These are phyloP conservation scores for Meta bourneti DNA, from an alignment of 2,888 invertebrate species.

Conservation along the genomic window DNA sequence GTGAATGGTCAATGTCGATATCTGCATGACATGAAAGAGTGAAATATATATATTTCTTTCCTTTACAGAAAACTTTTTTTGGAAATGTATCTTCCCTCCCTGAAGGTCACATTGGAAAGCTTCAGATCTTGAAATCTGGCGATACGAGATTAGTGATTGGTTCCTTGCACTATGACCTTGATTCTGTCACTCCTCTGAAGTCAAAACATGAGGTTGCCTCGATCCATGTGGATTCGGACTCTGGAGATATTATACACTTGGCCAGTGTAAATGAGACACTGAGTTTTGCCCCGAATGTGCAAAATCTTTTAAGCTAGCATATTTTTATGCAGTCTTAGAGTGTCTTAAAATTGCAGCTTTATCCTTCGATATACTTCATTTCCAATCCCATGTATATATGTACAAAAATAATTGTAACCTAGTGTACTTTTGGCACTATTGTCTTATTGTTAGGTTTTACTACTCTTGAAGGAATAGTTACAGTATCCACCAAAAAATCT, in stretches of 20 bases:
- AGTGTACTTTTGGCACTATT: too few species aligned
- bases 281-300: slow-evolving; percentile 83
- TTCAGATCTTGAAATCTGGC: slow-evolving; percentile 83
- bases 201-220: slow-evolving; percentile 83
- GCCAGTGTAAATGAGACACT: slow-evolving; percentile 82
- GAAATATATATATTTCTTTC: background rate
- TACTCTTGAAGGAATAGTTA: too few species aligned
- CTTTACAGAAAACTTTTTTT: background rate
- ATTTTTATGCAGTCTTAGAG: background rate
- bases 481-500: too few species aligned
- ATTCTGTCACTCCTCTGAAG: slow-evolving; percentile 77
- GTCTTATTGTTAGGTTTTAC: too few species aligned
- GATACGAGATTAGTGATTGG: slow-evolving; percentile 82
- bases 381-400: too few species aligned
- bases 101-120: slow-evolving; percentile 83
- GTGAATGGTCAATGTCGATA: too few species aligned
- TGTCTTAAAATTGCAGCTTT: background rate
- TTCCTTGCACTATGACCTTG: slow-evolving; percentile 81
- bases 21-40: too few species aligned
- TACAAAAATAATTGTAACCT: too few species aligned
- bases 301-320: background rate
- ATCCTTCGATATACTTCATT: too few species aligned
- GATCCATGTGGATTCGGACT: slow-evolving; percentile 81
- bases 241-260: slow-evolving; percentile 82
- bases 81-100: slow-evolving; percentile 79